Evolutionary conservation across 2,113 vertebrate species (phyloP).

Genomic region (Micronycteris hirsuta): DNA sequence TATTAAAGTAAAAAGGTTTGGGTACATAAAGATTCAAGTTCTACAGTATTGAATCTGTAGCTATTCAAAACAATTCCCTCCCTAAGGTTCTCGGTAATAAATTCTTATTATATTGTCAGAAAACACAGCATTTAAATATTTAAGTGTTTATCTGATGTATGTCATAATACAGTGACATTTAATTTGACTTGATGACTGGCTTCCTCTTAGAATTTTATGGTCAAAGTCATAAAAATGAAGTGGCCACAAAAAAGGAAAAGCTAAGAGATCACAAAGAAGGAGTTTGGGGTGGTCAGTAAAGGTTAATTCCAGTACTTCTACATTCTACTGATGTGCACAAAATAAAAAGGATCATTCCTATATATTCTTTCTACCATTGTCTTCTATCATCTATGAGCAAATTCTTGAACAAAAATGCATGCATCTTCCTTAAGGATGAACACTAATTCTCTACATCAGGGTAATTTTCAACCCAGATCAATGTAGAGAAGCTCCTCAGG

Average conservation of each 20-base stretch:
- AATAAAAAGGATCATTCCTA: background rate
- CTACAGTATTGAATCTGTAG: conserved; percentile 6
- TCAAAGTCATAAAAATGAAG: conserved; percentile 50
- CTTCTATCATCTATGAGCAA: background rate
- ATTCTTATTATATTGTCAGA: background rate
- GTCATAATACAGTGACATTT: conserved; percentile 33
- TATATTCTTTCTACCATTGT: background rate
- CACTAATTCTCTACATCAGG: background rate
- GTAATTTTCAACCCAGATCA: background rate
- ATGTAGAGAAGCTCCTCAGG: background rate
- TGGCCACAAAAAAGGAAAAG: conserved; percentile 24
- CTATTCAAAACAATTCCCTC: background rate
- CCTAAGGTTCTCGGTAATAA: background rate
- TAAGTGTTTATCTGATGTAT: conserved; percentile 29
- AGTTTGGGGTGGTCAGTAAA: conserved; percentile 16
- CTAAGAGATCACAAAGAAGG: background rate
- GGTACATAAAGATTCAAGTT: background rate
- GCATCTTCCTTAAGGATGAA: background rate
- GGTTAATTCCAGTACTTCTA: background rate
- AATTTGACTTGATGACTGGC: conserved; percentile 48
- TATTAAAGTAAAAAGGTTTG: background rate
- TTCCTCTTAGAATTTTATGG: conserved; percentile 63
- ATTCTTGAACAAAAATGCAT: conserved; percentile 7
- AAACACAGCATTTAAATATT: conserved; percentile 7
- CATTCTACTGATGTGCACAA: background rate